Base-by-base conservation (phyloP, 2,888 invertebrate genomes). In the Hemaris fuciformis region DNA sequence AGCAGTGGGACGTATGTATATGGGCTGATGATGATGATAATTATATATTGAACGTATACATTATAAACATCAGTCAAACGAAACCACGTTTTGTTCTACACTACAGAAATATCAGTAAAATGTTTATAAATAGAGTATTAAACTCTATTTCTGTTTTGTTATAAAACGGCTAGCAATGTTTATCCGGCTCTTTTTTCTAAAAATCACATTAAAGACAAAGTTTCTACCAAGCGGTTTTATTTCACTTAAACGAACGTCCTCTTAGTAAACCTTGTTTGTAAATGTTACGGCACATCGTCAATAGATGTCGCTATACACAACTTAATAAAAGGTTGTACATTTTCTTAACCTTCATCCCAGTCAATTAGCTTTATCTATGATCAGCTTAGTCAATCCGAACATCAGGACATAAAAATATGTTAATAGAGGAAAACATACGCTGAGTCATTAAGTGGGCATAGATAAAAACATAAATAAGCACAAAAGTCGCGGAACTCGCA, bases 321-420 rank as follows among this genome's bases (percentile, higher is more conserved):
- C 8, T 18, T 18, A 20, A 8, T 1, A 18, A 43, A 6, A 43
- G 20, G 8, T 8, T 0, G 10, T 1, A 18, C 10, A 8, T 18
- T 3, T 56, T 53, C 20, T 57, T 20, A 62, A 66, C 42, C 63
- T 65, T 73, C 73, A 75, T 64, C 73, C 73, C 71, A 62, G 43
- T 72, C 75, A 80, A 80, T 81, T 81, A 80, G 75, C 66, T 70
- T 80, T 83, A 81, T 81, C 80, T 80, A 57, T 68, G 71, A 81
- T 80, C 77, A 76, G 38, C n/a, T 38, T 38, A 0, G 38, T 74
- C 71, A 76, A 68, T 46, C 70, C 64, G 63, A 66, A 67, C 65
- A 73, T 65, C 69, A 69, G 71, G 71, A 69, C 73, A 23, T 67
- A 73, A 67, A 79, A 79, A 79, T 76, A 76, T 76, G 77, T 76